Base-by-base conservation (phyloP, 2,113 vertebrate genomes). In the Mesocricetus auratus region DNA sequence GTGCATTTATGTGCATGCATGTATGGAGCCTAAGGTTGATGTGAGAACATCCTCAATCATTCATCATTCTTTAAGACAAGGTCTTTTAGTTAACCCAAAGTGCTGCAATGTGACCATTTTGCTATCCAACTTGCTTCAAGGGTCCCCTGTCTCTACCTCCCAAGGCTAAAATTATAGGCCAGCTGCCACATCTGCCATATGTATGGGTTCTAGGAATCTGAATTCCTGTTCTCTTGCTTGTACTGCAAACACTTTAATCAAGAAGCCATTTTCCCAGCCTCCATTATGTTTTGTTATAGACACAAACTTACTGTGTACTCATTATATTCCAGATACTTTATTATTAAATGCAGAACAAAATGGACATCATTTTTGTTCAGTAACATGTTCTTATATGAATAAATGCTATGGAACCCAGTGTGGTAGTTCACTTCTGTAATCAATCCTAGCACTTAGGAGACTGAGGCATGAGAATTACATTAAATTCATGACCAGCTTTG, bases 261-360 rank as follows among this genome's bases (percentile, higher is more conserved):
- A 9, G 12, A 58, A 29, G 58, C n/a, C 24, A 29, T 85, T 39
- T 64, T 62, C n/a, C 15, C 22, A 60, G 82, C 16, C 39, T 60
- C 39, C 64, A 1, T 45, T 45, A 31, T 29, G 22, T 42, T 47
- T 62, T 45, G 21, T 11, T 64, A 45, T 45, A 16, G 29, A 85
- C 26, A 74, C 53, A 36, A 60, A 60, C 39, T n/a, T 89, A 66
- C 5, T 82, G 33, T 68, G 0, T 42, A 58, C 15, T 93, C 24
- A 77, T 0, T 85, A 50, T 74, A 21, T 86, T 5, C 42, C 77
- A 96, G 74, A 53, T 22, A 60, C 6, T 74, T 88, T 60, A 69
- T 60, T 58, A 93, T n/a, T 60, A 97, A 83, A 3, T 86, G 15
- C 39, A 82, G 17, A 21, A 78, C 47, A 91, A 92, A 88, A n/a